These are phyloP conservation scores for Drosophila pandora DNA, from an alignment of 1,140 invertebrate genomes.

Conservation along the genomic window DNA sequence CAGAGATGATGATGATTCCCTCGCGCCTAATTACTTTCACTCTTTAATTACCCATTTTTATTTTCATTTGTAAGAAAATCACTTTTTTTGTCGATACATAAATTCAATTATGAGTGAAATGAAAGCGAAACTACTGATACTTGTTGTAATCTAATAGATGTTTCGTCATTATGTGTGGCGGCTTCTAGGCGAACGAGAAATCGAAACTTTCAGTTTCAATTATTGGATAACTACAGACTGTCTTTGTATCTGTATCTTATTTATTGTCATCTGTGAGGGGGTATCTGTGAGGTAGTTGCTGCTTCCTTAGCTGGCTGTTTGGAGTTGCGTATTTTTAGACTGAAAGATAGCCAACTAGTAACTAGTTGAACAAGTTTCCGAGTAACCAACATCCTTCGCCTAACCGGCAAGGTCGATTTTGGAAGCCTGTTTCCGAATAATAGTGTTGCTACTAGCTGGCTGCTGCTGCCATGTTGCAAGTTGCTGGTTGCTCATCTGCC, in stretches of 20 bases:
- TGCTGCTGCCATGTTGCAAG: slow-evolving; percentile 16
- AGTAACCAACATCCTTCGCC: slow-evolving; percentile 54
- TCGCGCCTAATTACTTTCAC: slow-evolving; percentile 73
- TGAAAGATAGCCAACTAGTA: slow-evolving; percentile 10
- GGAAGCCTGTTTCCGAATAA: slow-evolving; percentile 20
- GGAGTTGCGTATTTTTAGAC: slow-evolving; percentile 66
- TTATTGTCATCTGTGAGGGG: no score
- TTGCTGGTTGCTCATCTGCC: slow-evolving; percentile 48
- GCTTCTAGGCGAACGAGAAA: slow-evolving; percentile 51
- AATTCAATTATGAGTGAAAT: slow-evolving; percentile 52
- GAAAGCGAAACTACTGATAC: slow-evolving; percentile 52
- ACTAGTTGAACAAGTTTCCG: slow-evolving; percentile 68
- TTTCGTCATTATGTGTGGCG: slow-evolving; percentile 33
- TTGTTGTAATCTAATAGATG: slow-evolving; percentile 46
- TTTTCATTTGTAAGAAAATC: not conserved
- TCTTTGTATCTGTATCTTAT: slow-evolving; percentile 12
- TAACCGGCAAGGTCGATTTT: slow-evolving; percentile 57
- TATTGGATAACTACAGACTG: slow-evolving; percentile 19
- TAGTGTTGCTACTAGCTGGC: slow-evolving; percentile 21
- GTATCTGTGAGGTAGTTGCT: slow-evolving; percentile 17
- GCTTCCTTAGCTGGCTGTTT: slow-evolving; percentile 45
- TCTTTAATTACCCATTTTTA: slow-evolving; percentile 21
- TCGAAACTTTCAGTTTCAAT: slow-evolving; percentile 64
- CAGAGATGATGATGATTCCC: slow-evolving; percentile 33
- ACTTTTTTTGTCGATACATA: slow-evolving; percentile 49